Percentiles rank a stretch among this genome's conserved stretches.
These are phyloP conservation scores for Nyctibius grandis DNA, from an alignment of 2,797 vertebrate species.

Conservation along the genomic window DNA sequence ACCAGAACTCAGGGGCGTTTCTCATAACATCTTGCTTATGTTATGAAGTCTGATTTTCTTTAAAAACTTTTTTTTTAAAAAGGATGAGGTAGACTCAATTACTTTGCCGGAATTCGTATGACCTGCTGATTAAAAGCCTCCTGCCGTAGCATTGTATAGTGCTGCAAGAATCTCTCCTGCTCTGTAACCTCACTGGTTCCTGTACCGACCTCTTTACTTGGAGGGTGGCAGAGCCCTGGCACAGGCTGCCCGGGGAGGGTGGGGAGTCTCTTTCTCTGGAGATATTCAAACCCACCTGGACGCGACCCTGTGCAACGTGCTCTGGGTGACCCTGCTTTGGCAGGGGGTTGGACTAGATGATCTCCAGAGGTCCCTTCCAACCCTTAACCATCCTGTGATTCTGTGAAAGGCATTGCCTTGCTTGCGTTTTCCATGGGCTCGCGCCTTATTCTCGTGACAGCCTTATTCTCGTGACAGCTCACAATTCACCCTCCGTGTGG, in stretches of 20 bases:
- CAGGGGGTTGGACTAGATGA: too few species aligned
- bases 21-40: conserved; percentile 25
- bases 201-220: too few species aligned
- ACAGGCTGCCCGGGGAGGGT: too few species aligned
- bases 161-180: background rate
- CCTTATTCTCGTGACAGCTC: background rate
- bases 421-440: background rate
- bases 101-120: background rate
- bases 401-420: background rate
- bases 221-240: too few species aligned
- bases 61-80: background rate
- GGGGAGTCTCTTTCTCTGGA: too few species aligned
- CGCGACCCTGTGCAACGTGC: too few species aligned
- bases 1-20: background rate
- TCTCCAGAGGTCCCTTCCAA: too few species aligned
- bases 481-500: background rate
- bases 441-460: background rate
- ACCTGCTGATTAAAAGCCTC: background rate
- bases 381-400: too few species aligned
- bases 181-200: background rate
- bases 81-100: background rate
- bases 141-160: background rate
- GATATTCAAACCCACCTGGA: too few species aligned
- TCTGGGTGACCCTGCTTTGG: too few species aligned
- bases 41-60: background rate